phyloP scores from a whole-genome alignment of 92 coral and sea anemone genomes.

The Virgularia gustaviana region DNA sequence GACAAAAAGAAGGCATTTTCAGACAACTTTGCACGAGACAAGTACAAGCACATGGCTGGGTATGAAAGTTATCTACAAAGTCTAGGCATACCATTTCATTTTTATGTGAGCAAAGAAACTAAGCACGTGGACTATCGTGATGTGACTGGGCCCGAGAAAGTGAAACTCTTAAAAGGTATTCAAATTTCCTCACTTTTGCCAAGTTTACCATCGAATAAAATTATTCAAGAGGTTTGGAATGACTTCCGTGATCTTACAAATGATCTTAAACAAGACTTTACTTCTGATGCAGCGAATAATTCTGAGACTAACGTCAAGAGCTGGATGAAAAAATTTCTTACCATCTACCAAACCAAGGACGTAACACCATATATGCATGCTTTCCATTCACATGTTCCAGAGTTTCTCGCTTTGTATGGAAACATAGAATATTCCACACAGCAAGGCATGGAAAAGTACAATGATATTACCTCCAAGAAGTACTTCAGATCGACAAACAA shows the following conservation, averaged over 20 bases:
- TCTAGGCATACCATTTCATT: constrained; percentile 24
- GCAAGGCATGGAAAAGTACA: constrained; percentile 58
- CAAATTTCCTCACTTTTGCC: constrained; percentile 51
- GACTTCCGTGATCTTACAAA: too few species aligned
- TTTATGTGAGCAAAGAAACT: constrained; percentile 28
- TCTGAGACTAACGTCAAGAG: constrained; percentile 26
- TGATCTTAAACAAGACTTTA: too few species aligned
- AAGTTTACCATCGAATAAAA: too few species aligned
- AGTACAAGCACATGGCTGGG: constrained; percentile 36
- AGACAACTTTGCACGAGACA: constrained; percentile 18
- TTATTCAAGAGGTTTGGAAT: too few species aligned
- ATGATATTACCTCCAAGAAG: constrained; percentile 50
- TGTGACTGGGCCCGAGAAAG: constrained; percentile 61
- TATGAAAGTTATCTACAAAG: background rate
- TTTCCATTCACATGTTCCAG: constrained; percentile 32
- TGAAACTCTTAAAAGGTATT: constrained; percentile 46
- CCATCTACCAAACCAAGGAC: constrained; percentile 44
- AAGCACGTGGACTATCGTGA: constrained; percentile 51
- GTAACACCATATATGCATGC: constrained; percentile 47
- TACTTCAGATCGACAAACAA: constrained; percentile 53
- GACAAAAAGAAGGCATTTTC: constrained; percentile 13
- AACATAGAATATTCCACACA: constrained; percentile 50
- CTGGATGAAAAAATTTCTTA: constrained; percentile 42
- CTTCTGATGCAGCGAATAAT: background rate
- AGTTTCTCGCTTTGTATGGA: constrained; percentile 35